Evolutionary conservation across 53 echinoderm and acorn worm species (phyloP).

Genomic region (Apostichopus leukothele): DNA sequence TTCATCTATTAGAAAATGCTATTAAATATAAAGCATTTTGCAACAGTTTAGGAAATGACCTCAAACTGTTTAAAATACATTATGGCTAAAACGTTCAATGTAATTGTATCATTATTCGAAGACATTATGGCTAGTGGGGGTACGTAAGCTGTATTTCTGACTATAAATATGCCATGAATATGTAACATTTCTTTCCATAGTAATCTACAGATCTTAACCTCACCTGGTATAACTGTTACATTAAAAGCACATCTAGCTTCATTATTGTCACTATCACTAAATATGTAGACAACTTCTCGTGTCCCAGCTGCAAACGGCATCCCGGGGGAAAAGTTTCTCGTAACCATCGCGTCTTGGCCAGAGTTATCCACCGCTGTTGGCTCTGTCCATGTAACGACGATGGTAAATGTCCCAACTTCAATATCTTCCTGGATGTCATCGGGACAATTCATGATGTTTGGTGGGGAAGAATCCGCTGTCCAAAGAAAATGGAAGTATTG

Average conservation of each 20-base stretch:
- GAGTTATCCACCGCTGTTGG: slow-evolving; percentile 40
- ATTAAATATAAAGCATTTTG: no score
- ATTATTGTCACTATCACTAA: not conserved
- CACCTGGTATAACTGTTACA: slow-evolving; percentile 5
- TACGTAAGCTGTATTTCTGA: no score
- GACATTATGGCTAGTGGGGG: no score
- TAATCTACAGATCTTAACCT: not conserved
- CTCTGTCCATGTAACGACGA: slow-evolving; percentile 24
- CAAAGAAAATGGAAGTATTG: not conserved
- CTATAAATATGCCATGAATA: no score
- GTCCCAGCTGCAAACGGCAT: slow-evolving; percentile 21
- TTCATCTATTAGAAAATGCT: no score
- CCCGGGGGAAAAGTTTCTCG: not conserved
- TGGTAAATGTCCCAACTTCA: slow-evolving; percentile 3
- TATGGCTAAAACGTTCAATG: no score
- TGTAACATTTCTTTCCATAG: no score
- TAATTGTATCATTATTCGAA: no score
- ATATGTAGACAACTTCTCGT: not conserved
- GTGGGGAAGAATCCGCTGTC: not conserved
- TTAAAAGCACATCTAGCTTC: not conserved
- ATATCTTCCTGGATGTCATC: not conserved
- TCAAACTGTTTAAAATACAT: no score
- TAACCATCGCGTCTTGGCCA: not conserved
- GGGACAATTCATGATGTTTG: slow-evolving; percentile 25
- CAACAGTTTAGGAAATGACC: no score